Base-by-base conservation (phyloP, 2,888 invertebrate genomes). In the Steinernema scapterisci region DNA sequence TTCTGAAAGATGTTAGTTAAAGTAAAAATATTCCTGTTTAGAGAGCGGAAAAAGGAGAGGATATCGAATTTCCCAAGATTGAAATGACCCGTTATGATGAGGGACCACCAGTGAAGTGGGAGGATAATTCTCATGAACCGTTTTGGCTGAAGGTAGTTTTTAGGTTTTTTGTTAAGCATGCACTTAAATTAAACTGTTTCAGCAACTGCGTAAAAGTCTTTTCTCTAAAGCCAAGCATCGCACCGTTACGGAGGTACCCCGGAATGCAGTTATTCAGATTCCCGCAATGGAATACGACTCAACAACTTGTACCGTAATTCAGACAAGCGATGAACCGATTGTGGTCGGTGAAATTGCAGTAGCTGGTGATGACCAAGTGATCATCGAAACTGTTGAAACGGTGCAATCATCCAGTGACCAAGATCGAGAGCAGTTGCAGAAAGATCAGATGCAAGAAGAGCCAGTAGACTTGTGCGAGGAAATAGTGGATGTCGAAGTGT, bases 61-160 rank as follows among this genome's bases (percentile, higher is more conserved):
- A 31, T 31, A n/a, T 63, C 16, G 31, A 63, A 13, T 31, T 63
- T 63, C 63, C 63, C 2, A 27, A 16, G 25, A 27, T 31, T 19
- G 16, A 16, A 16, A 31, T 11, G 27, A 3, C 16, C 27, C 27
- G 27, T 9, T 27, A 27, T 13, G 63, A 63, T 16, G 19, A 63
- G 16, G 63, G 63, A 13, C 63, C 63, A 11, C 63, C 63, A 31
- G 27, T 63, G 11, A 6, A 63, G 11, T 63, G 63, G 63, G 27
- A 27, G 31, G 25, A 31, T 38, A 27, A 7, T 31, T 16, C 27
- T 27, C 9, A 1, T 2, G 27, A 63, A 38, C 63, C 63, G 31
- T 63, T 63, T 16, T 63, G 63, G 63, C n/a, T 63, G 16, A 63
- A 63, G 63, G 63, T 63, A 31, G 16, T 16, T 16, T 7, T 25